Evolutionary conservation across 2,113 vertebrate species (phyloP).

Genomic region (Gnathonemus echidnorhynchus): DNA sequence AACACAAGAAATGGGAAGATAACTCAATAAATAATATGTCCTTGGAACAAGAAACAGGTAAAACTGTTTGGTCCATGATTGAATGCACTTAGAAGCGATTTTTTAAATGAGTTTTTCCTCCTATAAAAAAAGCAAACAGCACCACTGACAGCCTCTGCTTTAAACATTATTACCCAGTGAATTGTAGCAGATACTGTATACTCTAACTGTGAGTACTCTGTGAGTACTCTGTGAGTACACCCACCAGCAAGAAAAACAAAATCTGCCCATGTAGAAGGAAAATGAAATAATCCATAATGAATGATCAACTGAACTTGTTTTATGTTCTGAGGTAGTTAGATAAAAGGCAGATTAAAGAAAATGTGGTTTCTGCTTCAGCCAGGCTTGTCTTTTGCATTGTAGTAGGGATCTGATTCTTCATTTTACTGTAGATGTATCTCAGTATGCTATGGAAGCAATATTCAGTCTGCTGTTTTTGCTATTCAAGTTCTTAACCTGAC

Average conservation of each 20-base stretch:
- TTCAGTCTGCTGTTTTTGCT: background rate
- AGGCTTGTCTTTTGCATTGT: background rate
- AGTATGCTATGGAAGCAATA: background rate
- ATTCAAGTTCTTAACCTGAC: background rate
- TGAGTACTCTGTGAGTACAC: background rate
- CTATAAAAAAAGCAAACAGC: background rate
- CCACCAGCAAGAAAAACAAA: background rate
- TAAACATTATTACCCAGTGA: background rate
- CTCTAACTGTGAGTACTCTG: background rate
- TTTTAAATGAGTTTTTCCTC: background rate
- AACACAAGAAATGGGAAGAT: background rate
- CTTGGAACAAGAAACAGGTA: background rate
- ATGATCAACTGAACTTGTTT: background rate
- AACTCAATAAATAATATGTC: background rate
- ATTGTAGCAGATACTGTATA: background rate
- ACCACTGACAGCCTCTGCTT: background rate
- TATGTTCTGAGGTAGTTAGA: background rate
- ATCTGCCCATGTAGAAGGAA: background rate
- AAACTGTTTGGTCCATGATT: background rate
- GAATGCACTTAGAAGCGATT: background rate
- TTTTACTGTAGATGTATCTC: background rate
- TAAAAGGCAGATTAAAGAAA: background rate
- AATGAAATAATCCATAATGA: background rate
- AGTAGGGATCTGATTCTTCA: background rate
- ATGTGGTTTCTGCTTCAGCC: background rate